Base-by-base conservation (phyloP, 2,113 vertebrate species). In the Psophia crepitans region DNA sequence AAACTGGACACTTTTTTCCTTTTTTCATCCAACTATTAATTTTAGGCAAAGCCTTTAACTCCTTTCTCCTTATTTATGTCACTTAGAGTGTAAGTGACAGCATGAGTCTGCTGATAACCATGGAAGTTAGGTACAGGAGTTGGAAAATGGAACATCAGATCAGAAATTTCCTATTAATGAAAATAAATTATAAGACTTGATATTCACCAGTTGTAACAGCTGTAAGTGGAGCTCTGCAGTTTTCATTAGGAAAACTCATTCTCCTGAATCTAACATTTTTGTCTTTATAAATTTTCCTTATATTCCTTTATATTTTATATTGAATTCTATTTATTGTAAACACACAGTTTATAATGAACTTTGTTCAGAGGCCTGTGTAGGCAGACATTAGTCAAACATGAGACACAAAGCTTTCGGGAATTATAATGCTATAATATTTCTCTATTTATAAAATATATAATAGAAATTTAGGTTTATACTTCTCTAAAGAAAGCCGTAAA, bases 301-400 rank as follows among this genome's bases (percentile, higher is more conserved):
- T 84, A 2, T 9, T 96, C 17, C 60, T 53, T 73, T 68, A 14
- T 70, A 92, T 87, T 95, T 89, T 87, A 37, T 43, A 37, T 58
- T 92, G 54, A 97, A 75, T 63, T 48, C 63, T 93, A 19, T 69
- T 94, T 96, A 78, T 91, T 93, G 41, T 82, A 93, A 91, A 95
- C 79, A 76, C 80, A 63, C 26, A 87, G 63, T 90, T 93, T 88
- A 80, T 85, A 58, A 93, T 56, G 76, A 81, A 80, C 18, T 87
- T 92, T 83, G 15, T 56, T 94, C 68, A 85, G 43, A 78, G 69
- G 91, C 12, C 65, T 88, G 64, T 79, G n/a, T 44, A 87, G 77
- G 82, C 54, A 97, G 85, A 95, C 54, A 86, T 97, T 92, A 93
- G 43, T 96, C 80, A 97, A 81, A 44, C 19, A 48, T 43, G 49